A percentile compares a stretch with the other conserved stretches of the same genome.
phyloP scores from a whole-genome alignment of 1,140 invertebrate species.

The Ceratitis capitata region DNA sequence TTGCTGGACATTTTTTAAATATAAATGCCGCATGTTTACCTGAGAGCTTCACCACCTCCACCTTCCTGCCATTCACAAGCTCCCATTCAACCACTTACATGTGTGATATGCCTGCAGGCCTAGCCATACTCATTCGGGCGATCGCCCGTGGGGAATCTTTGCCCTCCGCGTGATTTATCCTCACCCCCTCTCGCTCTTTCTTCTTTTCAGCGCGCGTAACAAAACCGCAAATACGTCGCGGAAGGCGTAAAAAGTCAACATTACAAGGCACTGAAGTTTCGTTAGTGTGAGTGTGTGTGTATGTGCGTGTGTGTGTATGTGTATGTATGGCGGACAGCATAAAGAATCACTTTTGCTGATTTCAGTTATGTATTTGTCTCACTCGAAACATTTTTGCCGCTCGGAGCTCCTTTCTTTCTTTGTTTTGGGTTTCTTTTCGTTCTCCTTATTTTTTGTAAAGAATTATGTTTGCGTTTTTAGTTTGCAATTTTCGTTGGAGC shows the following conservation, averaged over 20 bases:
- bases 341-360: conserved; percentile 24
- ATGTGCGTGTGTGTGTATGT: too few species aligned
- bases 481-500: conserved; percentile 3
- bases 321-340: background rate
- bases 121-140: background rate
- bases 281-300: too few species aligned
- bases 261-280: background rate
- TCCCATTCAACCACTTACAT: background rate
- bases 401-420: background rate
- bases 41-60: background rate
- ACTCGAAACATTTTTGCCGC: background rate
- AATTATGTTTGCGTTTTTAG: conserved; percentile 18
- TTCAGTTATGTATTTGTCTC: conserved; percentile 6
- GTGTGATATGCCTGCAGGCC: background rate
- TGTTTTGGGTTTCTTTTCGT: background rate
- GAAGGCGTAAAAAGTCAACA: background rate
- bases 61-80: background rate
- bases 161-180: background rate
- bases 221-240: background rate
- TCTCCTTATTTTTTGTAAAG: background rate
- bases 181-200: background rate
- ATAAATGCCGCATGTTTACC: conserved; percentile 10
- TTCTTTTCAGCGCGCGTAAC: too few species aligned
- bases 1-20: conserved; percentile 34
- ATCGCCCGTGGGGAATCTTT: conserved; percentile 5